Base-by-base conservation (phyloP, 1,140 invertebrate species). In the Tetragnatha versicolor region DNA sequence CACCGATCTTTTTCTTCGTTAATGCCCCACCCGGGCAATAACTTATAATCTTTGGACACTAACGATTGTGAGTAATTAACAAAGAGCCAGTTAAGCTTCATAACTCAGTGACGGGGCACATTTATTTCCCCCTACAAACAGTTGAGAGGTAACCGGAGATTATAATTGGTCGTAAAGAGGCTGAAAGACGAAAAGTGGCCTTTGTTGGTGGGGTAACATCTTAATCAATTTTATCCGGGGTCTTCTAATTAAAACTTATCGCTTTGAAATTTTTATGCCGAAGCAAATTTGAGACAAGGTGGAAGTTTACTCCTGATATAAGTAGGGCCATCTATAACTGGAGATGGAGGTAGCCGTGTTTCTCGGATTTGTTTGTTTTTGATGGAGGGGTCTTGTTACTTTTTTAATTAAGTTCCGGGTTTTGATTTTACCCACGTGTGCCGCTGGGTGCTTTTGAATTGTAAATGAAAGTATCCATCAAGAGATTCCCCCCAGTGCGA, bases 21-120 rank as follows among this genome's bases (percentile, higher is more conserved):
- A 61, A 61, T 39, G 25, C n/a, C 17, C n/a, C n/a, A 6, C 2
- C n/a, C 25, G 4, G n/a, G 31, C n/a, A 22, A 61, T 39, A 61
- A 37, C 6, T 61, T 39, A 61, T 39, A 20, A 37, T 39, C 58
- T 20, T 39, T 2, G 7, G 33, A 35, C 33, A 39, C 3, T 61
- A 61, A 37, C 58, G 17, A 39, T 20, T 61, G 31, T 0, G 14
- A 61, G 31, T 35, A 39, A 61, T 61, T 61, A 61, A 61, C 58
- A 37, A 61, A 61, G 33, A 9, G 37, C 33, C 29, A 37, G 4
- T 61, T 61, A 61, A 25, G n/a, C 4, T 7, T 61, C 58, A 61
- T 39, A 61, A 61, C 37, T 61, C 58, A 25, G 9, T 20, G 6
- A 12, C 17, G 1, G 37, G 25, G 14, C 20, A 20, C 20, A 39